These are phyloP conservation scores for Nymphalis urticae DNA, from an alignment of 2,888 invertebrate genomes.

Conservation along the genomic window DNA sequence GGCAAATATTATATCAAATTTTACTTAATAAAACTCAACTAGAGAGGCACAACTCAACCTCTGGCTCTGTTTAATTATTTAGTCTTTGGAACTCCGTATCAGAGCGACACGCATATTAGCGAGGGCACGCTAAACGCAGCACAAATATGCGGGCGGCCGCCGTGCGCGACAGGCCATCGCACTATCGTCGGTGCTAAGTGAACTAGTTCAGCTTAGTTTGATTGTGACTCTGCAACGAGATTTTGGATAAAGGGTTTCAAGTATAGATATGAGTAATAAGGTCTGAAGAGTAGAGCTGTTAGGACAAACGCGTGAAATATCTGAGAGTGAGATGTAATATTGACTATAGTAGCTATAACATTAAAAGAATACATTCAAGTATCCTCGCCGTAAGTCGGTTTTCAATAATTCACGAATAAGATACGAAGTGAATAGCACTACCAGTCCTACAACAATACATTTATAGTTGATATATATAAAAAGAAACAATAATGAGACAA, in stretches of 20 bases:
- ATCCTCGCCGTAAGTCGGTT: too few species aligned
- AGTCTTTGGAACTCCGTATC: conserved; percentile 40
- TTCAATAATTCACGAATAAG: too few species aligned
- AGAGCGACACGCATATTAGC: conserved; percentile 69
- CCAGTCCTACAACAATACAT: too few species aligned
- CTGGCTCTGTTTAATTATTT: conserved; percentile 14
- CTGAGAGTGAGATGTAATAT: too few species aligned
- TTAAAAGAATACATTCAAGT: too few species aligned
- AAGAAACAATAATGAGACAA: too few species aligned
- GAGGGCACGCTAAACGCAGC: conserved; percentile 66
- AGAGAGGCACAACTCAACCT: not conserved
- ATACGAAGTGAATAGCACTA: too few species aligned
- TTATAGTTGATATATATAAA: too few species aligned
- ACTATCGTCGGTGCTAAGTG: conserved; percentile 68
- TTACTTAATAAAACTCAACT: not conserved
- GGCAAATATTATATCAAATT: too few species aligned
- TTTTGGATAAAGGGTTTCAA: conserved; percentile 4
- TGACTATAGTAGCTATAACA: too few species aligned
- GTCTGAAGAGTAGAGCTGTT: not conserved
- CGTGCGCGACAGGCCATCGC: conserved; percentile 68
- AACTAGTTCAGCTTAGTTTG: conserved; percentile 63
- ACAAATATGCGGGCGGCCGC: conserved; percentile 75
- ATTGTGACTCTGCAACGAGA: conserved; percentile 21
- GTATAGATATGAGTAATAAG: not conserved
- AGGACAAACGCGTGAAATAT: too few species aligned